A percentile compares a stretch with the other conserved stretches of the same genome.
Conservation (phyloP, 1,140 invertebrate species). For the Euura lappo region DNA sequence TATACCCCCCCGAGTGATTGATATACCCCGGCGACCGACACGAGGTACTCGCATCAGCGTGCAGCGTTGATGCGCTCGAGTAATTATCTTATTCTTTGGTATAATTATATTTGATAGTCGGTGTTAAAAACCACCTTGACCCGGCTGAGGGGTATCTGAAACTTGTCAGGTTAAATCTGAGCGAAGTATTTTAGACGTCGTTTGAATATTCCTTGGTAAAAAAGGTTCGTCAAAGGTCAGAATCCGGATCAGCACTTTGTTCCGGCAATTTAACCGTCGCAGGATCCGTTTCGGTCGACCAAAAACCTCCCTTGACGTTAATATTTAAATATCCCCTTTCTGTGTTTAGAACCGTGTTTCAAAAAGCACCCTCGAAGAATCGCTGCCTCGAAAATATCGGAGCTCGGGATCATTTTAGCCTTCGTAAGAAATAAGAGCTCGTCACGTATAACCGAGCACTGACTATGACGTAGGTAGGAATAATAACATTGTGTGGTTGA, state of each 20-base stretch:
- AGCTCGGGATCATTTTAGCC: too few relatives aligned
- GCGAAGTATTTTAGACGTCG: too few relatives aligned
- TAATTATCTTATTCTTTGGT: background rate
- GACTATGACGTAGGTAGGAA: too few relatives aligned
- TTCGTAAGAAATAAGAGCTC: too few relatives aligned
- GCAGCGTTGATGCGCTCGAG: background rate
- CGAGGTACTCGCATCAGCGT: background rate
- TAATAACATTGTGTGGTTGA: too few relatives aligned
- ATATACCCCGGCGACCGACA: background rate
- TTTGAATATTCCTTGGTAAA: background rate
- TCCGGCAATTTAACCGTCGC: background rate
- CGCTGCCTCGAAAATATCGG: too few relatives aligned
- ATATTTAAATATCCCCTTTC: background rate
- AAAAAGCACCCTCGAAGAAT: too few relatives aligned
- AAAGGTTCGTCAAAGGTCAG: background rate
- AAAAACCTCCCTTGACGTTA: background rate
- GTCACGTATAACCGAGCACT: too few relatives aligned
- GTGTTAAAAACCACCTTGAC: too few relatives aligned
- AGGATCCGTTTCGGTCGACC: background rate
- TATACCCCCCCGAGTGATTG: background rate
- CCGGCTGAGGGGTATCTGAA: too few relatives aligned
- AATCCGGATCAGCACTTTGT: background rate
- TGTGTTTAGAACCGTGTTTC: too few relatives aligned
- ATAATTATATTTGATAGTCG: background rate
- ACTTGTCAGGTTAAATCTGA: too few relatives aligned